Evolutionary conservation across 2,113 vertebrate species (phyloP).

Genomic region (Brachypodius melanocephalos): DNA sequence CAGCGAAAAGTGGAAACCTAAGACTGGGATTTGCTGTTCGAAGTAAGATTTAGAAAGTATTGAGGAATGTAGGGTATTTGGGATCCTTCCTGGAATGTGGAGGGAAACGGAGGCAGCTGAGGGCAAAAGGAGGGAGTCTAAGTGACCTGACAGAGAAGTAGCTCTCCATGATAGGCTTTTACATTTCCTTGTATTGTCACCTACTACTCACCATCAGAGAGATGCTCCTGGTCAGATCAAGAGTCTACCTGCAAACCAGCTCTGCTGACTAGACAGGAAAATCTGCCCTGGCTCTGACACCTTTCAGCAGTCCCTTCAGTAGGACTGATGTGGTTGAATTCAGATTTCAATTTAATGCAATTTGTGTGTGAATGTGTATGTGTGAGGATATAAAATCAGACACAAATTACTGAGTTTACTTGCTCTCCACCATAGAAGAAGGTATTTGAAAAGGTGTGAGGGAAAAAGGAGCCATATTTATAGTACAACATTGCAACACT

Average conservation of each 20-base stretch:
- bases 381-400: not conserved
- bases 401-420: not conserved
- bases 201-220: not conserved
- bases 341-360: not conserved
- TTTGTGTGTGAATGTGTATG: not conserved
- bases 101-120: not conserved
- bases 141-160: not conserved
- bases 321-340: not conserved
- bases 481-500: not conserved
- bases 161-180: not conserved
- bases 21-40: not conserved
- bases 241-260: not conserved
- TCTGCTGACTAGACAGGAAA: not conserved
- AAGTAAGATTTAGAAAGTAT: not conserved
- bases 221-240: not conserved
- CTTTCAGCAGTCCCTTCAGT: not conserved
- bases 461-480: not conserved
- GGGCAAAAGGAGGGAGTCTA: not conserved
- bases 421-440: not conserved
- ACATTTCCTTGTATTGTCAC: not conserved
- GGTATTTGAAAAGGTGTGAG: not conserved
- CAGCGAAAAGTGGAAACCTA: not conserved
- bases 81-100: not conserved
- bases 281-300: not conserved
- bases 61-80: accelerated